Base-by-base conservation (phyloP, 2,888 invertebrate genomes). In the Tetropium fuscum region DNA sequence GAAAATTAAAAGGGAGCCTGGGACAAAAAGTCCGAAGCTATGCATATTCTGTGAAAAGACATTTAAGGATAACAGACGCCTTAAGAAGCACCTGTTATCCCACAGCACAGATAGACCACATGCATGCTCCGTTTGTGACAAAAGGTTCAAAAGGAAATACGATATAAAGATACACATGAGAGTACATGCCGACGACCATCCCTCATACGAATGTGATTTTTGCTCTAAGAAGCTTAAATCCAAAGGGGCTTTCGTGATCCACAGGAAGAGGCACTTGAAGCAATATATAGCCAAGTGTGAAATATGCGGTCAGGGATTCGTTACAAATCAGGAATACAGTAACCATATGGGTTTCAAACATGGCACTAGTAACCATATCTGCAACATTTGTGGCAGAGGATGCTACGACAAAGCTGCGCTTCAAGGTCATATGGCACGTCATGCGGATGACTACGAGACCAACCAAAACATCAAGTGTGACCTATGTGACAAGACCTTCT, bases 141-240 rank as follows among this genome's bases (percentile, higher is more conserved):
- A 79, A 51, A 74, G 75, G 7, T 80, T 80, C 0, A 58, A 80
- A 6, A 77, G 77, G 2, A 56, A 43, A n/a, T 40, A 63, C 5
- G 58, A 63, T 27, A 47, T 60, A n/a, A 61, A 43, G 7, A 34
- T 11, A 10, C 64, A 66, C 25, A 47, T 55, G 22, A 60, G 40
- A 15, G 19, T 44, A 7, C 63, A 66, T 13, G 45, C 30, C 2
- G 53, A 22, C 8, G 53, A 22, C 8, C 5, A 20, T 18, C n/a
- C 13, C 1, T 32, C 53, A 1, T 70, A 66, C 48, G 58, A 68
- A 27, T 88, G 88, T 65, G 80, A 84, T 0, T 77, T 84, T 0
- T 88, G 88, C 60, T 84, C 85, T 0, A 86, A 86, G 66, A 84
- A 84, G 43, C 84, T 87, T 63, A 64, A 63, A 63, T 64, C 71